A percentile compares a stretch with the other conserved stretches of the same genome.
Evolutionary conservation across 2,113 vertebrate species (phyloP).

Genomic region (Hymenochirus boettgeri): DNA sequence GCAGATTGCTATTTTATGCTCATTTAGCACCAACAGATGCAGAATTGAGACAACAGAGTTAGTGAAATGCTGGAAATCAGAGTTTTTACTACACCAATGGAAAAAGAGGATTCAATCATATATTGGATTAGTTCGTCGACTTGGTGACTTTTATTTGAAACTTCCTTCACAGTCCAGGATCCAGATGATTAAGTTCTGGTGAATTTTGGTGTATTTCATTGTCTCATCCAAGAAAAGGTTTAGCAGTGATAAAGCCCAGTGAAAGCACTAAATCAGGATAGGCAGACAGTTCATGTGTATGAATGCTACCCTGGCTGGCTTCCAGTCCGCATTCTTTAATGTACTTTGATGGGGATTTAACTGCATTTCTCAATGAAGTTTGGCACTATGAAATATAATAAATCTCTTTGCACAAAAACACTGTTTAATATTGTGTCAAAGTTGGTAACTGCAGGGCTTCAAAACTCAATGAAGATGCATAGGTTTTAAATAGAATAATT

Average conservation of each 20-base stretch:
- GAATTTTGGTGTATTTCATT: background rate
- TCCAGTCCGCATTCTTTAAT: slow-evolving; percentile 31
- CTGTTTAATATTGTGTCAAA: slow-evolving; percentile 33
- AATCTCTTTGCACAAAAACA: slow-evolving; percentile 31
- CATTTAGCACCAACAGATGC: background rate
- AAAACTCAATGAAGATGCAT: background rate
- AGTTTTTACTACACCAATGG: background rate
- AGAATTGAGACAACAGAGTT: background rate
- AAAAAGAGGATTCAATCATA: background rate
- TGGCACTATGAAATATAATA: slow-evolving; percentile 27
- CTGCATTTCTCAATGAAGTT: slow-evolving; percentile 32
- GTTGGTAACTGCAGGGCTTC: slow-evolving; percentile 15
- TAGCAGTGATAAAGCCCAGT: slow-evolving; percentile 3
- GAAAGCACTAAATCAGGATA: slow-evolving; percentile 7
- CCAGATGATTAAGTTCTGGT: slow-evolving; percentile 3
- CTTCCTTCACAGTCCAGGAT: background rate
- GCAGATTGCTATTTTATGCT: background rate
- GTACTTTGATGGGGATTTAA: slow-evolving; percentile 38
- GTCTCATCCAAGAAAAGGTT: slow-evolving; percentile 5
- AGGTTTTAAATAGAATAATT: background rate
- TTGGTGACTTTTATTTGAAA: background rate
- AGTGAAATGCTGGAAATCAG: background rate
- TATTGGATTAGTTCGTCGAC: background rate
- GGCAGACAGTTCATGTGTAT: slow-evolving; percentile 20
- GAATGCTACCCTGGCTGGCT: slow-evolving; percentile 24